phyloP scores from a whole-genome alignment of 2,888 invertebrate genomes.

The Sinelater perroti region DNA sequence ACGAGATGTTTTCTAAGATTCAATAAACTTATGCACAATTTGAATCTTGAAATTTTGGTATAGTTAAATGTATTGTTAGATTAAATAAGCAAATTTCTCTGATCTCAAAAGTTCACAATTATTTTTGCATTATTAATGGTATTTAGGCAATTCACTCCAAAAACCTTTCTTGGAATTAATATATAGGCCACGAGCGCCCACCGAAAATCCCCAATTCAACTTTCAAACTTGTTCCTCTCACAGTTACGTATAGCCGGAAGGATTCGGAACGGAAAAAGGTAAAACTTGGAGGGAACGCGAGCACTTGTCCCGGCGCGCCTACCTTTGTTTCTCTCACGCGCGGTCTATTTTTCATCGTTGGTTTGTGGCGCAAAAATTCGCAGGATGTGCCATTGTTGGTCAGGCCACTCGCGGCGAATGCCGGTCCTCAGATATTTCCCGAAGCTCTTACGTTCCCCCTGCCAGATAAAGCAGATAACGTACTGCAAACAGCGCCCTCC shows the following conservation, averaged over 20 bases:
- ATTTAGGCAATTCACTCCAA: too few relatives aligned
- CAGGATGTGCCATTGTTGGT: constrained; percentile 20
- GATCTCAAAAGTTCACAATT: too few relatives aligned
- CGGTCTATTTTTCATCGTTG: constrained; percentile 36
- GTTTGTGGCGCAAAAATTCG: constrained; percentile 17
- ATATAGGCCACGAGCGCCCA: too few relatives aligned
- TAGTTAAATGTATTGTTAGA: too few relatives aligned
- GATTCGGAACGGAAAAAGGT: constrained; percentile 28
- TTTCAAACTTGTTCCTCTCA: constrained; percentile 22
- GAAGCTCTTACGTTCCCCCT: constrained; percentile 16
- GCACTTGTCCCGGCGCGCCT: constrained; percentile 19
- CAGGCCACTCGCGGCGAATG: constrained; percentile 25
- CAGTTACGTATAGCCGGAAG: constrained; percentile 17
- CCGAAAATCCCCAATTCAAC: constrained; percentile 19
- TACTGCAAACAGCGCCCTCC: constrained; percentile 29
- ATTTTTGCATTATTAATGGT: too few relatives aligned
- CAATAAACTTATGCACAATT: too few relatives aligned
- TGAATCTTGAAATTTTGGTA: too few relatives aligned
- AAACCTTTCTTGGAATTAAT: too few relatives aligned
- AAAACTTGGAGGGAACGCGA: constrained; percentile 24
- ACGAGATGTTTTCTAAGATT: too few relatives aligned
- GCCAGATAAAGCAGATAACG: constrained; percentile 31
- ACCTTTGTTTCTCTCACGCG: constrained; percentile 34
- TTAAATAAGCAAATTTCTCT: too few relatives aligned
- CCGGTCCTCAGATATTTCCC: constrained; percentile 32